Base-by-base conservation (phyloP, 2,888 invertebrate species). In the Chloroclysta siterata region DNA sequence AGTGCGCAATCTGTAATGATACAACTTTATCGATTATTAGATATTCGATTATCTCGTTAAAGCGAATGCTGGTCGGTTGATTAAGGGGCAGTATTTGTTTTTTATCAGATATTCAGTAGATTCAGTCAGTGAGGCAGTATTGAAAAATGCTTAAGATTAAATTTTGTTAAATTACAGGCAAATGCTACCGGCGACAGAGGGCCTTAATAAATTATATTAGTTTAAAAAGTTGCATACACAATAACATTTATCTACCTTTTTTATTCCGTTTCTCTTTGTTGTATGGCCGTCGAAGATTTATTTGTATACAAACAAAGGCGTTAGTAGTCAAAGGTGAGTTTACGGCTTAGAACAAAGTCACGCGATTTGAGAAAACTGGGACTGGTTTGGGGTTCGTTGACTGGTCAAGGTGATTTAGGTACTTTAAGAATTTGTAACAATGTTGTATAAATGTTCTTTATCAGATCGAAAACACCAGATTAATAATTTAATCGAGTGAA, bases 341-440 rank as follows among this genome's bases (percentile, higher is more conserved):
- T 54, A 61, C 50, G 44, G n/a, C 50, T 53, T 62, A 52, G 57
- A 51, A 50, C 53, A 58, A 52, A 52, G 60, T 64, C 65, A 65
- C 65, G 60, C 60, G 53, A 57, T 44, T 53, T 42, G 50, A 22
- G 50, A 47, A 50, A 54, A 48, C 4, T 39, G 13, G 52, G 48
- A 41, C 44, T 57, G 53, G 51, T 47, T 17, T 60, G 41, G 42
- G 56, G 44, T 51, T 53, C 44, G 53, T 53, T 39, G 36, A 48
- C 36, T n/a, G 48, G 57, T 56, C 64, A 64, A 64, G 63, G 60
- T 46, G 1, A 22, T 5, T 29, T 58, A 17, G 48, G 44, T 41
- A 8, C 13, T 33, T 33, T 1, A 8, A 8, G 33, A 33, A 33
- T 33, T 33, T 33, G 36, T 39, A 39, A 39, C 11, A 17, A 17